Evolutionary conservation across 1,140 invertebrate genomes (phyloP).

Genomic region (Papilio helenus): DNA sequence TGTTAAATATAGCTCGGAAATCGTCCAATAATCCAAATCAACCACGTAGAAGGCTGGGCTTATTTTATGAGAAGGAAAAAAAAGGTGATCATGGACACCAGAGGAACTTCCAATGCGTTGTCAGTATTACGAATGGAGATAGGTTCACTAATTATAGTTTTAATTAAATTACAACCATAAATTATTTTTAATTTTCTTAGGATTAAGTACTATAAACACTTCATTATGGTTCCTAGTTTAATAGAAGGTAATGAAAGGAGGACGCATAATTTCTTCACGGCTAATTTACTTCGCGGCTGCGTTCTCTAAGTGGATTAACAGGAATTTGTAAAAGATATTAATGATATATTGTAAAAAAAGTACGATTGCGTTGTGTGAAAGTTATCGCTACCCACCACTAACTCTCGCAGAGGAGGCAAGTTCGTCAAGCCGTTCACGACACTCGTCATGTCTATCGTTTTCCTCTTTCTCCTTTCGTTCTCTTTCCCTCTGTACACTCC

Average conservation of each 20-base stretch:
- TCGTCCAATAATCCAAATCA: no score
- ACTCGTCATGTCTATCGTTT: constrained; percentile 27
- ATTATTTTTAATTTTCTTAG: neutral
- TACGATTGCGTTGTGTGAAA: neutral
- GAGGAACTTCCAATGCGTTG: no score
- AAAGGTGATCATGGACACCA: no score
- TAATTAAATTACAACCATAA: neutral
- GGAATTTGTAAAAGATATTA: neutral
- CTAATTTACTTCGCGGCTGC: constrained; percentile 24
- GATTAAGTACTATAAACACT: neutral
- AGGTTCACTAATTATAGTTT: no score
- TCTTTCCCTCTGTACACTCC: constrained; percentile 28
- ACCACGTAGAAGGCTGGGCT: no score
- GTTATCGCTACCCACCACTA: constrained; percentile 1
- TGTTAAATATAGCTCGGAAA: no score
- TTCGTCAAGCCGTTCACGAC: constrained; percentile 23
- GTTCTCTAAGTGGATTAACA: constrained; percentile 14
- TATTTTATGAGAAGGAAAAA: no score
- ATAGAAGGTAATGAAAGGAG: constrained; percentile 4
- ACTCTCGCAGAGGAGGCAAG: constrained; percentile 19
- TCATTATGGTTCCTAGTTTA: constrained; percentile 17
- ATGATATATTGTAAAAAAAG: no score
- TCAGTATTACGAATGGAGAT: no score
- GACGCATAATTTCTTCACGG: constrained; percentile 24
- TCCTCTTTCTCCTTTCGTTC: constrained; percentile 24